Base-by-base conservation (phyloP, 23 tunicate genomes). In the Ciona savignyi region DNA sequence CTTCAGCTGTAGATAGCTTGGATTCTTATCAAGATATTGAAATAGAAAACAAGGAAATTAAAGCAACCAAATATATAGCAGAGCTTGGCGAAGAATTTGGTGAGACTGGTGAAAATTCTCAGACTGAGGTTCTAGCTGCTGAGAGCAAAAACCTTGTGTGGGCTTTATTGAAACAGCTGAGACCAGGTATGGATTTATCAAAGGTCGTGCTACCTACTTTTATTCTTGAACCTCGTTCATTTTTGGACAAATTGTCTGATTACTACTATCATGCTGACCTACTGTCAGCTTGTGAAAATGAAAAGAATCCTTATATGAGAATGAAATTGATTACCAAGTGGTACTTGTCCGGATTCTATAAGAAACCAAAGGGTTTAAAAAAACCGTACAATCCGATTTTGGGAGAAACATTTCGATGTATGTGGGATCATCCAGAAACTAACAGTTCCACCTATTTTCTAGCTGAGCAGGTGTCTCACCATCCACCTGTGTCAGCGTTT, bases 131-230 rank as follows among this genome's bases (percentile, higher is more conserved):
- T 2, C 35, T 83, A 24, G 88, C 69, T 26, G 81, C 72, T 70
- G 88, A 83, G 68, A 83, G 75, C 35, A 83, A 83, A 70, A 76
- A 77, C 29, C 32, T 83, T 15, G 64, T 83, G 62, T 83, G 88
- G 88, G 34, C 63, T 33, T 48, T 83, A 4, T 35, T 83, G 21
- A 83, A 83, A 35, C 88, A 83, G 34, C 34, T 83, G 23, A 68
- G 79, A 34, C 88, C 88, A 2, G 88, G 88, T 34, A 83, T 83
- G 88, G 88, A 83, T 62, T 70, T 83, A 20, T 83, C 88, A 3
- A 83, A 83, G 70, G 88, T 83, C 23, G 88, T 83, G 6, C 75
- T 83, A n/a, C 88, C 88, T 4, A 83, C 88, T 3, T 83, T 83
- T 70, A 83, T 83, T 1, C 30, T 83, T 11, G 88, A 83, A 42